phyloP scores from a whole-genome alignment of 2,113 vertebrate species.

The Pterocles gutturalis region DNA sequence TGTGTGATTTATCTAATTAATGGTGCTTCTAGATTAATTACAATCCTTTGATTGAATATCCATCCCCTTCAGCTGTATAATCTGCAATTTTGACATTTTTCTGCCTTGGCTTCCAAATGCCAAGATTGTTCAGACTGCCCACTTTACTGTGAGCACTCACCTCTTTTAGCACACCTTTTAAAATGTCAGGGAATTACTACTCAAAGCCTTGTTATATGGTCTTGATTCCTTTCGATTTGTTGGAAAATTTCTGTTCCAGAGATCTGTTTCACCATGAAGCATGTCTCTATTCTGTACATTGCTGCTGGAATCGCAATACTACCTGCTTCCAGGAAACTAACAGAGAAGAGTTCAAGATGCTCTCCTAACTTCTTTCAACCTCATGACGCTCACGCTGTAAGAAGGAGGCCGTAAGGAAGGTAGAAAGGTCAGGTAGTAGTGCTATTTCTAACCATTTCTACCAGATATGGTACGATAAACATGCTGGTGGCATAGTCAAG shows the following conservation, averaged over 20 bases:
- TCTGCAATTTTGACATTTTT: neutral
- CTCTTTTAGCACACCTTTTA: neutral
- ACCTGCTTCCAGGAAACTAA: neutral
- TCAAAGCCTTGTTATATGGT: neutral
- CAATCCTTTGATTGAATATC: neutral
- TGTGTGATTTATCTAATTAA: neutral
- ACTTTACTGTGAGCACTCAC: neutral
- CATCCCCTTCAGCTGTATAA: neutral
- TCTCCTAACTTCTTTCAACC: neutral
- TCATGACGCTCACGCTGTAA: accelerated
- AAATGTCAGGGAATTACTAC: neutral
- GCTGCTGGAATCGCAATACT: neutral
- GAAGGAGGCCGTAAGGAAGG: neutral
- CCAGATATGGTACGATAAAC: neutral
- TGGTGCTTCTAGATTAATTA: neutral
- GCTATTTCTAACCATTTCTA: neutral
- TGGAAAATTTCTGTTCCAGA: neutral
- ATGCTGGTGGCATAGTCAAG: neutral
- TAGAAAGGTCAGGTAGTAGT: neutral
- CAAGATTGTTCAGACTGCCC: neutral
- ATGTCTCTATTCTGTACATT: neutral
- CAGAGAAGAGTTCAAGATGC: neutral
- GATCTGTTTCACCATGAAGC: neutral
- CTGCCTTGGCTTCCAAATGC: neutral
- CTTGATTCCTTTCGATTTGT: neutral